These are phyloP conservation scores for Bubo blakistoni DNA, from an alignment of 2,113 vertebrate species.

Conservation along the genomic window DNA sequence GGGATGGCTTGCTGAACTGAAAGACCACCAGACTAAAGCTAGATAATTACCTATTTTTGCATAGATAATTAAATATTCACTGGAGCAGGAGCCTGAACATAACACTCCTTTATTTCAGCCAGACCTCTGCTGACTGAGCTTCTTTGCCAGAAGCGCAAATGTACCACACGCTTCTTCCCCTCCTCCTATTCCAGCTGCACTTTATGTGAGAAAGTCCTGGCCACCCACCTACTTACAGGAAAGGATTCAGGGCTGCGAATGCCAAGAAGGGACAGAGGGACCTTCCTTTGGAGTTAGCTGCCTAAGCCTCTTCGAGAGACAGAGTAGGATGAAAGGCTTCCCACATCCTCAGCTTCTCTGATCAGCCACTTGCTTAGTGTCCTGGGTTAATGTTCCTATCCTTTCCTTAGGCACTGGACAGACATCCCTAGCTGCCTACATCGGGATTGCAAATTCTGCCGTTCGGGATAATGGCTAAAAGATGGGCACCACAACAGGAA, in stretches of 20 bases:
- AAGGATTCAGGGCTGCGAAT: neutral
- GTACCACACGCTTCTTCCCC: neutral
- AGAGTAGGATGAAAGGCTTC: neutral
- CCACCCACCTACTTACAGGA: neutral
- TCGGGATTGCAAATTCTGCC: neutral
- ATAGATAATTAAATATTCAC: constrained; percentile 35
- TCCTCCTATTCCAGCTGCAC: constrained; percentile 19
- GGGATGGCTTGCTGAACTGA: neutral
- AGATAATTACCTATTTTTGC: constrained; percentile 32
- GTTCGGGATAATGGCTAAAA: neutral
- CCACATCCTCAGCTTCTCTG: neutral
- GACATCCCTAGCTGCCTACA: neutral
- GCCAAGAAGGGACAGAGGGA: neutral
- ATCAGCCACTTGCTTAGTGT: neutral
- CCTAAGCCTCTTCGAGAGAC: neutral
- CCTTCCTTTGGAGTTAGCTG: neutral
- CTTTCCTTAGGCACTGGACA: neutral
- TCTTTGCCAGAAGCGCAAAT: constrained; percentile 1
- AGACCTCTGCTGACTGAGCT: constrained; percentile 2
- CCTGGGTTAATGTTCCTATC: neutral
- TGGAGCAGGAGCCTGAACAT: neutral
- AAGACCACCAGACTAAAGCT: neutral
- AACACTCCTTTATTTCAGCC: neutral
- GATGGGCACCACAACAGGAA: accelerated
- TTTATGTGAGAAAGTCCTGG: neutral